Evolutionary conservation across 2,888 invertebrate genomes (phyloP), one percentile per base, ranked within the genome.

Genomic region (Drosophila cyrtoloma): DNA sequence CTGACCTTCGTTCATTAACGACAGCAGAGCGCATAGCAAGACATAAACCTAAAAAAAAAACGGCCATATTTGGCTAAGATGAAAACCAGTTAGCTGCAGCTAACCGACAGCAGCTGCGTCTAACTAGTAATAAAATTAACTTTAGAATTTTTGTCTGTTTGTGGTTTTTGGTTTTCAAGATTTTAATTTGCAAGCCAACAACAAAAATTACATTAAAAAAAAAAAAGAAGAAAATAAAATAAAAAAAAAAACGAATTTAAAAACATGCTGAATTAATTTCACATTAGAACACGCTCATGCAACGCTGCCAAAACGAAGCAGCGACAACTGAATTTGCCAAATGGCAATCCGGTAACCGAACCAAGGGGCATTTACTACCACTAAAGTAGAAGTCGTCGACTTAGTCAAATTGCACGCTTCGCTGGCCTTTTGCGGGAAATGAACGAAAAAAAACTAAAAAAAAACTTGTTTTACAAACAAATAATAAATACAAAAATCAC

Each of bases 281-380:
- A 71, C 90, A 87, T 90, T 87, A 87, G 90, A 87, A 87, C 86
- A 87, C 90, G 86, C 90, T 86, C 89, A 81, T 87, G 86, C 90
- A 87, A 84, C 67, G 75, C 77, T 76, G 76, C 79, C 84, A 78
- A 87, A 88, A 88, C 86, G 88, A 90, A 89, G 75, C 77, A 69
- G 57, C 37, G 56, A 47, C 50, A 50, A 62, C 67, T 58, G 63
- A 78, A 75, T 26, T 56, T 37, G 37, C 55, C 55, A 79, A 71
- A 71, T 72, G 72, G 79, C 76, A 65, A 79, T 75, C 76, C 64
- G 76, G 78, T 78, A 73, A 77, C 35, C 50, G 37, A 68, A 35
- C 65, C 42, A 71, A 50, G 52, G 60, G 61, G 58, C 63, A 53
- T 22, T 37, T 19, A 19, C 55, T 4, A 39, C 37, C 19, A 57